These are phyloP conservation scores for Proales similis DNA, from an alignment of 1,140 invertebrate species.

Conservation along the genomic window DNA sequence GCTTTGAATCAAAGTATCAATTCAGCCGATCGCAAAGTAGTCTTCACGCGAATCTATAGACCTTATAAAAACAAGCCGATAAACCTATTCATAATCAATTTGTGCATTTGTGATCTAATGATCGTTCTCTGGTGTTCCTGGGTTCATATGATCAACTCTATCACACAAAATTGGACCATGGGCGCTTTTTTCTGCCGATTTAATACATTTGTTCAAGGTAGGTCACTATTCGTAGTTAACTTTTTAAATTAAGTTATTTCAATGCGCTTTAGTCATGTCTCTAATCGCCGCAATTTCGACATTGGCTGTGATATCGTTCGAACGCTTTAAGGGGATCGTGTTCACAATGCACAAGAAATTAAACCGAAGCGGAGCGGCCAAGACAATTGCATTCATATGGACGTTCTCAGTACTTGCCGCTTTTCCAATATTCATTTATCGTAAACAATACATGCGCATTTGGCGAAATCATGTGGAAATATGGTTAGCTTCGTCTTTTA, in stretches of 20 bases:
- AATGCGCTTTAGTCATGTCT: conserved; percentile 38
- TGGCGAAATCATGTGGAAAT: conserved; percentile 48
- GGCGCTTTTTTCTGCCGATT: conserved; percentile 55
- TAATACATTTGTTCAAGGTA: conserved; percentile 56
- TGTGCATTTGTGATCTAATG: conserved; percentile 46
- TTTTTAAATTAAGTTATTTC: conserved; percentile 35
- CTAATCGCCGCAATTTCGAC: conserved; percentile 32
- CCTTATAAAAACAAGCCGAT: conserved; percentile 42
- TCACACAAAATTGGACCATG: conserved; percentile 48
- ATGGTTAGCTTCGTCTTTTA: conserved; percentile 39
- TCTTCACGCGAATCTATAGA: neutral
- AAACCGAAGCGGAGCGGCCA: conserved; percentile 44
- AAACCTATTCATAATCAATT: conserved; percentile 49
- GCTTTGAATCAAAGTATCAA: too few relatives aligned
- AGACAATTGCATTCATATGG: conserved; percentile 15
- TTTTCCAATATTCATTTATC: conserved; percentile 41
- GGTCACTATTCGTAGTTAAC: conserved; percentile 41
- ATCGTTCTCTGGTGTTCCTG: conserved; percentile 56
- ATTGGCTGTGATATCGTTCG: conserved; percentile 23
- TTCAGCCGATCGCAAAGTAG: neutral
- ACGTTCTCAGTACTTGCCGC: conserved; percentile 11
- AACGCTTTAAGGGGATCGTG: conserved; percentile 51
- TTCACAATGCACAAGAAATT: conserved; percentile 52
- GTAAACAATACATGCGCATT: conserved; percentile 39
- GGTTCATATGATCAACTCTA: conserved; percentile 51